Base-by-base conservation (phyloP, 2,113 vertebrate genomes). In the Clarias gariepinus region DNA sequence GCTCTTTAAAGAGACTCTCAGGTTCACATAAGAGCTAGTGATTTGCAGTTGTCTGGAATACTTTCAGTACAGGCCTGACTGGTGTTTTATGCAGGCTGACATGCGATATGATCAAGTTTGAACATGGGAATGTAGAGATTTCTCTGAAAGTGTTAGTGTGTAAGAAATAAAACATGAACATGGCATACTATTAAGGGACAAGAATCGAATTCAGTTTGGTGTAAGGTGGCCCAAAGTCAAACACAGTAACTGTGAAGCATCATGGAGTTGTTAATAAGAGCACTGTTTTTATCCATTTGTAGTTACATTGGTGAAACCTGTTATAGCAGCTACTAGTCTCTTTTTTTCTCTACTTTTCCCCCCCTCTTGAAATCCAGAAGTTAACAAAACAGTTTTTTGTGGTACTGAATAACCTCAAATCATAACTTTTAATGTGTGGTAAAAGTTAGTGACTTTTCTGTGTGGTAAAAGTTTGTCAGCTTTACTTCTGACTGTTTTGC, bases 21-120 rank as follows among this genome's bases (percentile, higher is more conserved):
- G 21, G 1, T 80, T 80, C 57, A 3, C 78, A 36, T 58, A 23
- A 33, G 16, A 58, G 55, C 8, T 6, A 9, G 23, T 80, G 78
- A 80, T 60, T 80, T 80, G 28, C 57, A 80, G 55, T 60, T 23
- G 78, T 81, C 78, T 61, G 57, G 57, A 81, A 81, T 36, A 61
- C 23, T 61, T 79, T 30, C 18, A 58, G 11, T 19, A 19, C 18
- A 36, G 55, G 55, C 28, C 78, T 60, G 28, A 18, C 58, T 0
- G 28, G 53, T 33, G 77, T 16, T 78, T 55, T 78, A 18, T 57
- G n/a, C 76, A 55, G 53, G 53, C 53, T 30, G 74, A 5, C 41
- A 13, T 13, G 41, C 23, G 7, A 18, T 19, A 74, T 23, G 19
- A 47, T 36, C 41, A 36, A 55, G 76, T 30, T n/a, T 30, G 21